Conservation (phyloP, 2,888 invertebrate genomes). For the Tachina grossa region DNA sequence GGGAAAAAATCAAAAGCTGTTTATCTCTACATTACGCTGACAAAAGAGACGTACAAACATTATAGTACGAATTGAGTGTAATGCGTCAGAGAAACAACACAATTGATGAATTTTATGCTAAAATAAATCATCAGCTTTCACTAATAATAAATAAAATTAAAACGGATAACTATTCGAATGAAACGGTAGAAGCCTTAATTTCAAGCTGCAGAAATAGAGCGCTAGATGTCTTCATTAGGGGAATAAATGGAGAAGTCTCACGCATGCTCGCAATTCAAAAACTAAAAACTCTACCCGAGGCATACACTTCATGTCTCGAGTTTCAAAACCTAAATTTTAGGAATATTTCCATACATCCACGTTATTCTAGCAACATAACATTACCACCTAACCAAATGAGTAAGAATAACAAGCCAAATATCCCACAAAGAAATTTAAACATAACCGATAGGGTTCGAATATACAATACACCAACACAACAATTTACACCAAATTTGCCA, state of each 20-base stretch:
- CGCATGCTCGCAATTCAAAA: too few relatives aligned
- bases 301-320: too few relatives aligned
- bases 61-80: slow-evolving; percentile 11
- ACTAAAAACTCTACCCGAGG: too few relatives aligned
- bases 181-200: slow-evolving; percentile 27
- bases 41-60: slow-evolving; percentile 4
- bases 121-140: not conserved
- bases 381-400: not conserved
- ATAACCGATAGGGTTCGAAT: too few relatives aligned
- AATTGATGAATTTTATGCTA: slow-evolving; percentile 17
- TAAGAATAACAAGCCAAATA: too few relatives aligned
- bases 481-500: too few relatives aligned
- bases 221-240: slow-evolving; percentile 8
- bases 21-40: not conserved
- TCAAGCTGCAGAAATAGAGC: slow-evolving; percentile 21
- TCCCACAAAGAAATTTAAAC: too few relatives aligned
- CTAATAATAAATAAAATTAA: slow-evolving; percentile 9
- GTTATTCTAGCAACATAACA: not conserved
- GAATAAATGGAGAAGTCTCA: not conserved
- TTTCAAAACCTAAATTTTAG: too few relatives aligned
- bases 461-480: too few relatives aligned
- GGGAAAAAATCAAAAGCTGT: slow-evolving; percentile 10
- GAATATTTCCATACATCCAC: not conserved
- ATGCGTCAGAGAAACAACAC: not conserved
- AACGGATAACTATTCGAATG: not conserved